These are phyloP conservation scores for Ylistrum balloti DNA, from an alignment of 1,140 invertebrate genomes.

Conservation along the genomic window DNA sequence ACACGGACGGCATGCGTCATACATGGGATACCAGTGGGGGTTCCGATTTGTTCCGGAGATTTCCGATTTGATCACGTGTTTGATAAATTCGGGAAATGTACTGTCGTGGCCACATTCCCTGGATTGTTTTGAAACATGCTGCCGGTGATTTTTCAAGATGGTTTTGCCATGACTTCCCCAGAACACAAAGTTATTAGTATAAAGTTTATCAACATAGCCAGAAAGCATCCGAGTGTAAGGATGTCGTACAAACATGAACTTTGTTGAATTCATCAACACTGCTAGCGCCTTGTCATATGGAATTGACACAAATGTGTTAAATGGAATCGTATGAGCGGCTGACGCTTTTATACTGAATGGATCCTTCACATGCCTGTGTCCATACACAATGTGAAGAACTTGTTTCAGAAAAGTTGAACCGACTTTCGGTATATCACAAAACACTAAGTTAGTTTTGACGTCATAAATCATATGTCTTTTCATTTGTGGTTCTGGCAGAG, in stretches of 20 bases:
- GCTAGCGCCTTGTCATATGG: not conserved
- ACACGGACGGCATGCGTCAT: slow-evolving; percentile 44
- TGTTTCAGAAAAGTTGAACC: slow-evolving; percentile 50
- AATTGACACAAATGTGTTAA: slow-evolving; percentile 36
- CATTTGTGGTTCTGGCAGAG: not conserved
- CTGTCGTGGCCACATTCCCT: slow-evolving; percentile 48
- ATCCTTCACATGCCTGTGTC: slow-evolving; percentile 17
- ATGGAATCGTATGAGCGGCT: slow-evolving; percentile 72
- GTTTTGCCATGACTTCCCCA: slow-evolving; percentile 37
- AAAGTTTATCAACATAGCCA: slow-evolving; percentile 59
- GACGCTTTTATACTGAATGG: slow-evolving; percentile 87
- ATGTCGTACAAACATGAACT: slow-evolving; percentile 51
- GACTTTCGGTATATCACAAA: slow-evolving; percentile 47
- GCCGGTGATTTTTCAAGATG: slow-evolving; percentile 49
- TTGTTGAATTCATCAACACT: not conserved
- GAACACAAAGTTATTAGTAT: slow-evolving; percentile 46
- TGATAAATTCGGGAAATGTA: slow-evolving; percentile 53
- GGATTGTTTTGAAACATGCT: not conserved
- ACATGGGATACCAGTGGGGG: slow-evolving; percentile 47
- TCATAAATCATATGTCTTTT: slow-evolving; percentile 45
- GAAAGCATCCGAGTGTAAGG: slow-evolving; percentile 55
- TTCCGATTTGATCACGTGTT: slow-evolving; percentile 41
- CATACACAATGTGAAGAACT: slow-evolving; percentile 23
- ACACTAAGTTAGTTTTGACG: slow-evolving; percentile 7
- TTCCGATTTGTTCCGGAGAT: not conserved